Percentiles rank a stretch among this genome's conserved stretches.
Evolutionary conservation across 2,888 invertebrate species (phyloP).

Genomic region (Lasioglossum lativentre): DNA sequence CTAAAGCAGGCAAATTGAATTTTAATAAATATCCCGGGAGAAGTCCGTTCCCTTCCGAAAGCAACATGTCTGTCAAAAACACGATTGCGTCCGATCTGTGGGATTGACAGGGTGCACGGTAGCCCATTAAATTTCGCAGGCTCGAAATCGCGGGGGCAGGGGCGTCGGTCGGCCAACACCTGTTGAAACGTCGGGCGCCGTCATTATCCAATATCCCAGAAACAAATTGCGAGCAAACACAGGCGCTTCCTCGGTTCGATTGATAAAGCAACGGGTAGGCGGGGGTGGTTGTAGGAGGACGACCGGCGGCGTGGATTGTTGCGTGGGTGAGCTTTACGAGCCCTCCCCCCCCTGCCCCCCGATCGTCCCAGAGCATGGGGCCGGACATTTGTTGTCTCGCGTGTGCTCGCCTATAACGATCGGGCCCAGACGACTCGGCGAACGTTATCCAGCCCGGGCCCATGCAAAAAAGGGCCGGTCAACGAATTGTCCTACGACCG

Average conservation of each 20-base stretch:
- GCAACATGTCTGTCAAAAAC: background rate
- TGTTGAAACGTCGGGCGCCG: slow-evolving; percentile 30
- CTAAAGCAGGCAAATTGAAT: no score
- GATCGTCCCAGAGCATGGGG: background rate
- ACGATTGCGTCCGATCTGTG: background rate
- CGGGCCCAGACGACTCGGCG: slow-evolving; percentile 3
- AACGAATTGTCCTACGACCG: slow-evolving; percentile 67
- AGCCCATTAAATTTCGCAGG: slow-evolving; percentile 3
- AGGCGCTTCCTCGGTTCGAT: slow-evolving; percentile 21
- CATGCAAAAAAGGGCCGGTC: slow-evolving; percentile 58
- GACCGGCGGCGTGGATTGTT: slow-evolving; percentile 15
- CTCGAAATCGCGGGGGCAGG: slow-evolving; percentile 22
- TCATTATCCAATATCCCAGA: slow-evolving; percentile 45
- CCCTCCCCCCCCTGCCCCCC: slow-evolving; percentile 18
- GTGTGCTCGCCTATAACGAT: slow-evolving; percentile 58
- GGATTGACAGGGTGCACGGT: background rate
- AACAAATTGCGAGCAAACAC: slow-evolving; percentile 56
- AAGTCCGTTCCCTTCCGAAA: background rate
- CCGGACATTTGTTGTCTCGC: slow-evolving; percentile 58
- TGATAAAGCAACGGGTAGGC: slow-evolving; percentile 48
- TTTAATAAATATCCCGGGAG: no score
- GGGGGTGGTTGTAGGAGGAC: background rate
- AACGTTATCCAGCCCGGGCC: slow-evolving; percentile 52
- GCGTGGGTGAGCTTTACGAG: slow-evolving; percentile 65
- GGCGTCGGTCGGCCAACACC: slow-evolving; percentile 26